Evolutionary conservation across 1,140 invertebrate species (phyloP), one percentile per base, ranked within the genome.

Genomic region (Prorops nasuta): DNA sequence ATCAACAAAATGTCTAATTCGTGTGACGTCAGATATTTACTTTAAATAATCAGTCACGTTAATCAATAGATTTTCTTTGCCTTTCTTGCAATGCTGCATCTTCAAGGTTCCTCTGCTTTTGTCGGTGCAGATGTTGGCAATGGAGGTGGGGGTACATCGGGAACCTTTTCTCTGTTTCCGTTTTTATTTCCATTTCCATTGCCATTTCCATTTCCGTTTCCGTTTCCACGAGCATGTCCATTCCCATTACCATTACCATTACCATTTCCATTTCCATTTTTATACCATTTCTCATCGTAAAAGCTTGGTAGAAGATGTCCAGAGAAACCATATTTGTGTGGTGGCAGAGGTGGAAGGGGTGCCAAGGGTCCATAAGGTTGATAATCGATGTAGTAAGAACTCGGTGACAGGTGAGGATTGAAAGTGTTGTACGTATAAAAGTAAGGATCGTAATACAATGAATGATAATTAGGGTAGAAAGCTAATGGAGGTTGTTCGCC

Each of bases 401-500:
- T 62, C 0, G 69, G 66, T 2, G 66, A 46, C 1, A 69, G 31
- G 10, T 66, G 64, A 8, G 63, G 61, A n/a, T 64, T 64, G 46
- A 65, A 64, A n/a, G 63, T 54, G 35, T 66, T 70, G 42, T 74
- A 71, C 0, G 70, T 56, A 42, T 74, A 71, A 18, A 71, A 66
- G 28, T 74, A 74, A 9, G 73, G 73, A 17, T 72, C 69, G 44
- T 74, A 72, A n/a, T 71, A 64, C 1, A 72, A 18, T 0, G 73
- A 74, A 4, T 64, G 68, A 37, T 72, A 71, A 44, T 72, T 76
- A 0, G 73, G 73, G 35, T 73, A 76, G 35, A 74, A 76, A 15
- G 58, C 72, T 31, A 73, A 38, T 0, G 71, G 69, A 8, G 56
- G 48, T 20, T 56, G 60, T 2, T 61, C 56, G 2, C 56, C 56